phyloP scores from a whole-genome alignment of 1,140 invertebrate genomes.

The Pseudomyrmex concolor region DNA sequence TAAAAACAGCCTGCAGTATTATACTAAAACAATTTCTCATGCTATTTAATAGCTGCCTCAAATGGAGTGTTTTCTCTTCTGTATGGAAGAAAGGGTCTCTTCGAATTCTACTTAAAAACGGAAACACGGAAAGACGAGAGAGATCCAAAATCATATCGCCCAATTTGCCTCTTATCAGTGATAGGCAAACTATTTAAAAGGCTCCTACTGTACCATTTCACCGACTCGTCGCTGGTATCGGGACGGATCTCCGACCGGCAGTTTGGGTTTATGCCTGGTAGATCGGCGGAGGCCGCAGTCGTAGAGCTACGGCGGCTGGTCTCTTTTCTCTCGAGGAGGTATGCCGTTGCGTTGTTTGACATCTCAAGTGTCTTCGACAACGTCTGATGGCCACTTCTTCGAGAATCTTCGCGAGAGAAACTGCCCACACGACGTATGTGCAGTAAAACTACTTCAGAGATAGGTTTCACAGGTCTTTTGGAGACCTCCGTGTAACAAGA shows the following conservation, averaged over 20 bases:
- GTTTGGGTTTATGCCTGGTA: conserved; percentile 22
- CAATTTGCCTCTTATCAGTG: neutral
- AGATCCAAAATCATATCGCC: neutral
- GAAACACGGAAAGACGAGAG: neutral
- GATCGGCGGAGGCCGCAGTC: conserved; percentile 54
- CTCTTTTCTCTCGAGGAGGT: neutral
- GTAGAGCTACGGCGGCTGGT: neutral
- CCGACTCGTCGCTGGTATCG: neutral
- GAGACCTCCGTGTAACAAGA: neutral
- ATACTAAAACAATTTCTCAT: neutral
- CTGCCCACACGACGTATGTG: conserved; percentile 41
- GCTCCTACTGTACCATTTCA: neutral
- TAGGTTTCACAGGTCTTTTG: neutral
- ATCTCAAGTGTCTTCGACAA: conserved; percentile 74
- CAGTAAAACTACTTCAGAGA: conserved; percentile 39
- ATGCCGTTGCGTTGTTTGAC: conserved; percentile 77
- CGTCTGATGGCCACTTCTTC: too few relatives aligned
- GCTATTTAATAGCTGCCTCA: neutral
- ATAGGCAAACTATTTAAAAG: neutral
- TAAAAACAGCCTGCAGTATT: neutral
- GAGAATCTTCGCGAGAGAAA: conserved; percentile 63
- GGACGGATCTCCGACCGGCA: neutral
- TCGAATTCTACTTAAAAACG: neutral
- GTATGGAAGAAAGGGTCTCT: neutral
- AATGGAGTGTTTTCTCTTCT: neutral